Conservation (phyloP, 2,797 vertebrate species). For the Cossypha polioptera region DNA sequence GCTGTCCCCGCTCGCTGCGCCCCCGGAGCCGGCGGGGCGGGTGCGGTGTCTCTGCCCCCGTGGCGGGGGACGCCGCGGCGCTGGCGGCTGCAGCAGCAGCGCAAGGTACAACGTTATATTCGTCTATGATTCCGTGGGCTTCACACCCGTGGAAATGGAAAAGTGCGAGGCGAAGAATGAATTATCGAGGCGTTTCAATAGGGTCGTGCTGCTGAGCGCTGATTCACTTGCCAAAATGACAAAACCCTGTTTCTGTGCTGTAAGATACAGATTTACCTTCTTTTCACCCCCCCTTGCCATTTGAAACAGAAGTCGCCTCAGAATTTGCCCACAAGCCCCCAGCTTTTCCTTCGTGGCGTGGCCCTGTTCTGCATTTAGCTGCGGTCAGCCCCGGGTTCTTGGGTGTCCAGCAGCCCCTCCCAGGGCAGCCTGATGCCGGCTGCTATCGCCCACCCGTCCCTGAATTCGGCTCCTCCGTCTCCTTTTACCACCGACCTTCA, state of each 20-base stretch:
- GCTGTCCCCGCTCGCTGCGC: accelerated
- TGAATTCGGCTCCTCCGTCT: neutral
- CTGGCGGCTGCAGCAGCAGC: neutral
- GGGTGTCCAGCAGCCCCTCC: neutral
- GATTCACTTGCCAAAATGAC: neutral
- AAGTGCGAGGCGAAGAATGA: neutral
- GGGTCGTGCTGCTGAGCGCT: neutral
- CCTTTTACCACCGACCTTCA: accelerated
- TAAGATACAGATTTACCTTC: neutral
- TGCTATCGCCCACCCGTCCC: accelerated
- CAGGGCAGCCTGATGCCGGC: neutral
- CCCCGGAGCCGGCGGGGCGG: neutral
- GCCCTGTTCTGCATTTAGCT: no score
- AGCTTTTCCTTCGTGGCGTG: accelerated
- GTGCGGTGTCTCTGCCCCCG: neutral
- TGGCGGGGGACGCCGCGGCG: neutral
- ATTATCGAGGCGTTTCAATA: neutral
- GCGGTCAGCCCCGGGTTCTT: neutral
- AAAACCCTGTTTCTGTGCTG: neutral
- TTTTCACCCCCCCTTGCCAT: accelerated
- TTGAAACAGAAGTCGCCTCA: neutral
- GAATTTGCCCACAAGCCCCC: neutral
- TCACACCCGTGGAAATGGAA: neutral
- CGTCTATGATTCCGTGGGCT: neutral
- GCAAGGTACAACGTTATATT: neutral